Evolutionary conservation across 2,113 vertebrate species (phyloP).

Genomic region (Isichthys henryi): DNA sequence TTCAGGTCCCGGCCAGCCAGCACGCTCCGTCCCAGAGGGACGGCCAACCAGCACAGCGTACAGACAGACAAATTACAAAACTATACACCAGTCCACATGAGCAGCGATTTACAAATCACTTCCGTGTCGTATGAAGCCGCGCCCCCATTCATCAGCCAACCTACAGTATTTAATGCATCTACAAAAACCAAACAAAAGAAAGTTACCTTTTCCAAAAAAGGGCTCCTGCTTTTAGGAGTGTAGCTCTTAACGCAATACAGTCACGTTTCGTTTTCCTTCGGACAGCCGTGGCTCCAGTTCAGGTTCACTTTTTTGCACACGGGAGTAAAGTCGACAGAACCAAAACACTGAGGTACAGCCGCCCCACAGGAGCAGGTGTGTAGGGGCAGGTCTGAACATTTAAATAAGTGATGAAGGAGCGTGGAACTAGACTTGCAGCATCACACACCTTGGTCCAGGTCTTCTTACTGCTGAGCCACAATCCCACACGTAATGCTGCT

Average conservation of each 20-base stretch:
- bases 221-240: slow-evolving; percentile 9
- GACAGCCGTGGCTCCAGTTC: not conserved
- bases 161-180: slow-evolving; percentile 10
- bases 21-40: not conserved
- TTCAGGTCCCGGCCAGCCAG: not conserved
- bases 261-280: not conserved
- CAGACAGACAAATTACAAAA: slow-evolving; percentile 54
- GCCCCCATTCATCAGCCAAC: not conserved
- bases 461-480: not conserved
- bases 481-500: not conserved
- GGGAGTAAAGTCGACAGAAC: not conserved
- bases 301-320: not conserved
- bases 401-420: not conserved
- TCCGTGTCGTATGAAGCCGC: slow-evolving; percentile 32
- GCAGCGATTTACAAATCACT: slow-evolving; percentile 50
- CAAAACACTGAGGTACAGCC: not conserved
- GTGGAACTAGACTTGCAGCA: not conserved
- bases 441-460: not conserved
- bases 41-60: slow-evolving; percentile 30
- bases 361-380: not conserved
- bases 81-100: slow-evolving; percentile 54
- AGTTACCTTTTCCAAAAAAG: slow-evolving; percentile 1
- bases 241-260: not conserved
- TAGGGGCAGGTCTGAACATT: not conserved
- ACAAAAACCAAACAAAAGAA: slow-evolving; percentile 13